Evolutionary conservation across 2,888 invertebrate species (phyloP), one percentile per base, ranked within the genome.

Genomic region (Netelia inedita): DNA sequence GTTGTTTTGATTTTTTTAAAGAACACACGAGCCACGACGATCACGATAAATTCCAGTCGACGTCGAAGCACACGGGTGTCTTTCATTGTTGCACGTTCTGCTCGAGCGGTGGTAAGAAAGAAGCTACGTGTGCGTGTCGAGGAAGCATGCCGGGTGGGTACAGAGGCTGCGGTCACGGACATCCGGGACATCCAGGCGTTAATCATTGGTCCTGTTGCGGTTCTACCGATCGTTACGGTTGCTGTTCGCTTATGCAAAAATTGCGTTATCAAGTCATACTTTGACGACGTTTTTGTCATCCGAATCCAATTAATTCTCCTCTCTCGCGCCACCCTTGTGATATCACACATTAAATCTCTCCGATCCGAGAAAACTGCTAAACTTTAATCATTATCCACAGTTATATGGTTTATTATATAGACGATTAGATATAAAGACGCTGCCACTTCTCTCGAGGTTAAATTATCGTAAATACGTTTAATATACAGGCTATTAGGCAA

Each of bases 191-290:
- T 95, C 97, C 97, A 50, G 97, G 97, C 82, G 94, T 95, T 84
- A 95, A 96, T 10, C 97, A 97, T 94, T 97, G 97, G 97, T 97
- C 97, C 65, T 97, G 97, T 92, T 97, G 97, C 93, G 97, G 96
- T 63, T 93, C 93, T 14, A 89, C 90, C 69, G 89, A 91, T 69
- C 89, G 88, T 73, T 85, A 92, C 28, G 90, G 92, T 21, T 86
- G 69, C 61, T 93, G 93, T 53, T 72, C 41, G 21, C 55, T 79
- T 72, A n/a, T 68, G 28, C 79, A 69, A 53, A 79, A 82, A 43
- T 66, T 75, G n/a, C 82, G 66, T 21, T 85, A 85, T 75, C 85
- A 85, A 79, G 65, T 85, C 21, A 82, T 79, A 55, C 82, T 85
- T n/a, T 85, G 82, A 82, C 79, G 63, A 50, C 53, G n/a, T n/a